Base-by-base conservation (phyloP, 2,113 vertebrate genomes). In the Clinocottus analis region DNA sequence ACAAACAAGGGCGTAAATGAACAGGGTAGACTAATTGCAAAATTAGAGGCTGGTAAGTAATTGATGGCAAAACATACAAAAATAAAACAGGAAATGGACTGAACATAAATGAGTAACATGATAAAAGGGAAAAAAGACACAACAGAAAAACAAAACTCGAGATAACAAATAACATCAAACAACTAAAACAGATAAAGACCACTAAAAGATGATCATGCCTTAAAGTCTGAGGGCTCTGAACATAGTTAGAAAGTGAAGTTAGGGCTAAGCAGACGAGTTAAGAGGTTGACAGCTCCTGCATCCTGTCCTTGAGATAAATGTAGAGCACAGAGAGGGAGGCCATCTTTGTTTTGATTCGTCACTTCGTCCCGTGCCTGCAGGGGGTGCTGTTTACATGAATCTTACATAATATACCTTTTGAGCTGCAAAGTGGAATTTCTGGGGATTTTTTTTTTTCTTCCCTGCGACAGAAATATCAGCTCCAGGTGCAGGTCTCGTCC, bases 321-420 rank as follows among this genome's bases (percentile, higher is more conserved):
- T 56, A 37, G 56, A 75, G 31, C 58, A 56, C 17, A 17, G 66
- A 62, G 23, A 41, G 45, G 77, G 66, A 72, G 58, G 59, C 39
- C 1, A 21, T 31, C 53, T 76, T 84, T 67, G 7, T 68, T 82
- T 79, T 65, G 59, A 80, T 80, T 83, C 29, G 72, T 77, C 58
- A 72, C 76, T 41, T 9, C 58, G 29, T 64, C 62, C 41, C 35
- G 19, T 70, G 67, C 72, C 85, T 85, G 70, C 56, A 84, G 81
- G 85, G 83, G 75, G 66, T 41, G 82, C 80, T 82, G 49, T 82
- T 90, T 82, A 72, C 77, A 86, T 87, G 74, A 61, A 70, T 70
- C 37, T 80, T 68, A 63, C 70, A 84, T 87, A 82, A 85, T 77
- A 68, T 86, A 69, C 61, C 75, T 80, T n/a, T 74, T n/a, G 25